Evolutionary conservation across 2,888 invertebrate species (phyloP).

Genomic region (Hirtodrosophila histrioides): DNA sequence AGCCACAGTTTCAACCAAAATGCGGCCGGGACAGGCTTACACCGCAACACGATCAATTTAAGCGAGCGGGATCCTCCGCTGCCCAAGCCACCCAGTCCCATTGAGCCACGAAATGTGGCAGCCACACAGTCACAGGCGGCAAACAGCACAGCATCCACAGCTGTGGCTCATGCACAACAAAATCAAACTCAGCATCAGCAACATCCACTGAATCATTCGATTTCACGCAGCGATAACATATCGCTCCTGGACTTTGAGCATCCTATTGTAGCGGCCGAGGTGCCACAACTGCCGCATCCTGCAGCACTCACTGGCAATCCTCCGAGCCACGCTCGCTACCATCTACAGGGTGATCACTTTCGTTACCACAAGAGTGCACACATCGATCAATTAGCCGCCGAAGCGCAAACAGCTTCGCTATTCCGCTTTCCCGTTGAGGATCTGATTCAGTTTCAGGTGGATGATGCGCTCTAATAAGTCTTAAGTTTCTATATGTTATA

Average conservation of each 20-base stretch:
- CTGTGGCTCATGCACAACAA: conserved; percentile 25
- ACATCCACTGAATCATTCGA: conserved; percentile 46
- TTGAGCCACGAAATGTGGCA: conserved; percentile 63
- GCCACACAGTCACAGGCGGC: conserved; percentile 21
- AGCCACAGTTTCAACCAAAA: conserved; percentile 51
- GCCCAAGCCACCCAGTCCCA: conserved; percentile 65
- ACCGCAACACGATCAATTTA: conserved; percentile 61
- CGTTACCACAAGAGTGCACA: conserved; percentile 60
- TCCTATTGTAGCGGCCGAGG: conserved; percentile 79
- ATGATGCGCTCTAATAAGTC: conserved; percentile 77
- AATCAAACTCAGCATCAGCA: conserved; percentile 38
- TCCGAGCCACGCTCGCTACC: conserved; percentile 40
- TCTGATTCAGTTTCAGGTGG: conserved; percentile 82
- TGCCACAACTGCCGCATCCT: conserved; percentile 65
- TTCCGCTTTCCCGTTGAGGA: conserved; percentile 83
- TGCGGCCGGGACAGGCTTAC: conserved; percentile 32
- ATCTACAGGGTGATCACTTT: conserved; percentile 48
- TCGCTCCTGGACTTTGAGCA: conserved; percentile 80
- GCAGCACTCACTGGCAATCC: conserved; percentile 57
- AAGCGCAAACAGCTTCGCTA: conserved; percentile 81
- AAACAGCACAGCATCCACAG: conserved; percentile 23
- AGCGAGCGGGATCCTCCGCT: conserved; percentile 61
- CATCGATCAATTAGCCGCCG: conserved; percentile 80
- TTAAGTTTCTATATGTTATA: conserved; percentile 5
- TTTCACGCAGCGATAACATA: conserved; percentile 76